Evolutionary conservation across 2,888 invertebrate genomes (phyloP).

Genomic region (Meteorus cinctellus): DNA sequence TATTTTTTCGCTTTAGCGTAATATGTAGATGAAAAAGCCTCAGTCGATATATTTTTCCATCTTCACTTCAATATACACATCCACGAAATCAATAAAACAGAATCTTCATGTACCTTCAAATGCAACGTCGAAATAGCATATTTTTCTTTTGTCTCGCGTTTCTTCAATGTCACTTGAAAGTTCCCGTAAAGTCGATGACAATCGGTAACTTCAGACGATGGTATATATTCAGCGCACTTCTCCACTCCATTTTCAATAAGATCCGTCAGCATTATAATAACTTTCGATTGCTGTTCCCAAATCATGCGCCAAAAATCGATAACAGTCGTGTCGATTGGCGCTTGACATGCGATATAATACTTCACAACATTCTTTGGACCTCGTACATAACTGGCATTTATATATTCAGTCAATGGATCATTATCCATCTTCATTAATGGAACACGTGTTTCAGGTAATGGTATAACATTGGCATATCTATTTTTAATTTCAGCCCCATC

Average conservation of each 20-base stretch:
- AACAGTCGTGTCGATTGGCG: slow-evolving; percentile 88
- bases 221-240: slow-evolving; percentile 92
- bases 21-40: too few species aligned
- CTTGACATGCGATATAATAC: slow-evolving; percentile 94
- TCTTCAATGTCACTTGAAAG: slow-evolving; percentile 89
- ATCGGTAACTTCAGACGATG: slow-evolving; percentile 93
- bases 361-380: slow-evolving; percentile 88
- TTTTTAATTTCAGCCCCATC: slow-evolving; percentile 93
- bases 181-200: slow-evolving; percentile 91
- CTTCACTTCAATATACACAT: too few species aligned
- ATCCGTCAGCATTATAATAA: slow-evolving; percentile 93
- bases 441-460: slow-evolving; percentile 92
- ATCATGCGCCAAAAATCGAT: slow-evolving; percentile 97
- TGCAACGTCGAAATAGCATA: slow-evolving; percentile 91
- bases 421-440: slow-evolving; percentile 82
- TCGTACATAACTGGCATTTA: slow-evolving; percentile 94
- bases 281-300: slow-evolving; percentile 94
- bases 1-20: too few species aligned
- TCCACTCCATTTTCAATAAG: slow-evolving; percentile 92
- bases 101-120: slow-evolving; percentile 77
- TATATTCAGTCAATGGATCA: slow-evolving; percentile 89
- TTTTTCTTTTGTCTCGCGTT: slow-evolving; percentile 91
- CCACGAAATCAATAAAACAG: too few species aligned
- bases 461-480: slow-evolving; percentile 95
- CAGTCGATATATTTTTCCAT: too few species aligned